A percentile compares a stretch with the other conserved stretches of the same genome.
Evolutionary conservation across 2,113 vertebrate genomes (phyloP).

Genomic region (Ancistrus triradiatus): DNA sequence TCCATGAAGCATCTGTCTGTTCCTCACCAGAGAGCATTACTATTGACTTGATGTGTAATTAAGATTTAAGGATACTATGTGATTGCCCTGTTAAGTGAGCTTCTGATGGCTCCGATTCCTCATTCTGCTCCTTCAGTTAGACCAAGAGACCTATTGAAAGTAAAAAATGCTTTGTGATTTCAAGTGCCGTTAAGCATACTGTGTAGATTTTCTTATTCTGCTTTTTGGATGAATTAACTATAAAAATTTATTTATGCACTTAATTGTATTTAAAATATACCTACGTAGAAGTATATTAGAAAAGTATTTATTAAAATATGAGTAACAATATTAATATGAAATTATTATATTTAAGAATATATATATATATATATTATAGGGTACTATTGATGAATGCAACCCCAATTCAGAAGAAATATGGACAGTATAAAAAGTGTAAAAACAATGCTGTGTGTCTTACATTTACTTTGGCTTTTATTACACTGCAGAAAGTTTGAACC

Average conservation of each 20-base stretch:
- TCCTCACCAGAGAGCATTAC: slow-evolving; percentile 61
- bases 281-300: too few relatives aligned
- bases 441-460: too few relatives aligned
- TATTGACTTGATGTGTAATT: slow-evolving; percentile 69
- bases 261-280: too few relatives aligned
- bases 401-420: too few relatives aligned
- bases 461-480: too few relatives aligned
- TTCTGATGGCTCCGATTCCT: slow-evolving; percentile 61
- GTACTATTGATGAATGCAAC: too few relatives aligned
- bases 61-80: slow-evolving; percentile 70
- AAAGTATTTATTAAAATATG: too few relatives aligned
- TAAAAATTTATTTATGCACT: background rate
- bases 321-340: too few relatives aligned
- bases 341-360: too few relatives aligned
- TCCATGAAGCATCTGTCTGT: slow-evolving; percentile 63
- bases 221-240: background rate
- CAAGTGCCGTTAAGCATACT: background rate
- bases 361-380: too few relatives aligned
- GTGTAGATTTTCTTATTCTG: background rate
- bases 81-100: slow-evolving; percentile 72
- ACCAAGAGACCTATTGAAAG: slow-evolving; percentile 39
- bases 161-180: slow-evolving; percentile 50
- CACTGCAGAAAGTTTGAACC: too few relatives aligned
- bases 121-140: slow-evolving; percentile 58
- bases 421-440: too few relatives aligned